Evolutionary conservation across 2,797 vertebrate species (phyloP), one percentile per base, ranked within the genome.

Genomic region (Gorsachius magnificus): DNA sequence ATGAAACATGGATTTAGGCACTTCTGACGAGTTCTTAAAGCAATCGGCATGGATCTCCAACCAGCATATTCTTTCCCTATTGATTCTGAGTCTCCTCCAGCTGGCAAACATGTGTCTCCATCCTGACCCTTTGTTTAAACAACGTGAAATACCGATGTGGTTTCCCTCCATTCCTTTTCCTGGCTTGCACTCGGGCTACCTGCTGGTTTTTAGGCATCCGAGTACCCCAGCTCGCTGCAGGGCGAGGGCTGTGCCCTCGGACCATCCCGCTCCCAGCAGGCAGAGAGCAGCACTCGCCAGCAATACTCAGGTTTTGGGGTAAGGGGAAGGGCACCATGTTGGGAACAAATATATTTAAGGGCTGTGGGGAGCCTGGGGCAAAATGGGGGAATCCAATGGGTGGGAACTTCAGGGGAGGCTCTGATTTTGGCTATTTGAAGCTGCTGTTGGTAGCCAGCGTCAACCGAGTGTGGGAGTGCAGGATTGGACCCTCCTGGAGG

Each of bases 21-120:
- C 22, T 87, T 85, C 15, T 4, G 61, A 13, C 8, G 1, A 3
- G 10, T 38, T 87, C 84, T 84, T 31, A 57, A 82, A 92, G 64
- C 53, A 45, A 41, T 45, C 54, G 36, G 22, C 60, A 11, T 13
- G 38, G 16, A 33, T 80, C 60, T 90, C 46, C 80, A 21, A 65
- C 11, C 33, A 66, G 22, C 48, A 2, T 81, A 38, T 78, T 87
- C 64, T 35, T 45, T 64, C 88, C 66, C 16, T 83, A 83, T 91
- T 51, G 93, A 95, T 95, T 86, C 87, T 79, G 90, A 53, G 9
- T 33, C 83, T 56, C 33, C 75, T 91, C 90, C 94, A 93, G 89
- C 76, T 92, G 91, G 83, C 95, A 80, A 83, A 57, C 66, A 33
- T 51, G 0, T 15, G 26, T 10, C 80, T 87, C 50, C 46, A 21